Base-by-base conservation (phyloP, 1,140 invertebrate species). In the Rhyacophila brunnea region DNA sequence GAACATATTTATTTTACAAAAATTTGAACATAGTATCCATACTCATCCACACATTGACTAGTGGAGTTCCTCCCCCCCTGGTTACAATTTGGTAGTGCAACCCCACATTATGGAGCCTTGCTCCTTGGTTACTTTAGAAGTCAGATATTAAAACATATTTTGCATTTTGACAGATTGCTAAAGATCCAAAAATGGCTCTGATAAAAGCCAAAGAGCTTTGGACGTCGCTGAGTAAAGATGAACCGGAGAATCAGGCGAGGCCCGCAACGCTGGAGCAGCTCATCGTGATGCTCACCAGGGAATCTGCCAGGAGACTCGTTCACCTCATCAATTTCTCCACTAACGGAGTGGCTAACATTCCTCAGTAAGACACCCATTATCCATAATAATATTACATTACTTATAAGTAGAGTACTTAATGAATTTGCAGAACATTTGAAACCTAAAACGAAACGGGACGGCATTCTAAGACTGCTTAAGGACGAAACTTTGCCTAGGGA, bases 231-330 rank as follows among this genome's bases (percentile, higher is more conserved):
- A 90, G 88, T 65, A 73, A 85, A 56, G 83, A 89, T 14, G 90
- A 92, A 67, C 89, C 89, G 0, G 89, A 90, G 71, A 92, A 92
- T 73, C 90, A 92, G 72, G 85, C 87, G 1, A 81, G 88, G 44
- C 90, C 90, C 0, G 77, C 81, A 44, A 90, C 86, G 1, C 67
- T 91, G 6, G 90, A 92, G 67, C 85, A 91, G 68, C 70, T 91
- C 28, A 74, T 91, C 34, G 87, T 89, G 6, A 70, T 92, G 35
- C 68, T 91, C 18, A 84, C 86, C 0, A 74, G 89, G 5, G 89
- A 92, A 73, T 84, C 86, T 0, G 87, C 88, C 1, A 79, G 90
- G 19, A 79, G 86, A 53, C 70, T 90, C 5, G 89, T 92, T 0
- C 89, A 92, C 70, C 75, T 90, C 13, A 79, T 88, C 40, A 91